Conservation (phyloP, 2,113 vertebrate genomes). For the Lepus timidus region DNA sequence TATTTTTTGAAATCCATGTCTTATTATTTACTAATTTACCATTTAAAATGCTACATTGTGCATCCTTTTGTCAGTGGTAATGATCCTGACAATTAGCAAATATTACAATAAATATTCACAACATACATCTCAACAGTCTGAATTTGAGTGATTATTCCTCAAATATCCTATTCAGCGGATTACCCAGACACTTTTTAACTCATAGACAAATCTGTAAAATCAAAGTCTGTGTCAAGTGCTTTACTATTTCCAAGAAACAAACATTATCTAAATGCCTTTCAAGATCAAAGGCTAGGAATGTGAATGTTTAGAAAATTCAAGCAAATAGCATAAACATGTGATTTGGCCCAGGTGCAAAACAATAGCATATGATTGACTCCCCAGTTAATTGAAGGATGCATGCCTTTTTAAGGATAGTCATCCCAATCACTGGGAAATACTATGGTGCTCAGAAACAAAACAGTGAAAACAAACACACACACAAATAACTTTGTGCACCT, state of each 20-base stretch:
- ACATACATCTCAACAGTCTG: not conserved
- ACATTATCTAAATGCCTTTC: constrained; percentile 6
- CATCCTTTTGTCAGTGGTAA: not conserved
- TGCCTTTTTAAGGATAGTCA: not conserved
- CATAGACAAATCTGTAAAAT: constrained; percentile 30
- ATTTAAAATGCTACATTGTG: not conserved
- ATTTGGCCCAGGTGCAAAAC: not conserved
- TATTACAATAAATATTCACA: not conserved
- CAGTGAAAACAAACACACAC: not conserved
- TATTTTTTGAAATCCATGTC: not conserved
- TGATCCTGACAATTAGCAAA: constrained; percentile 7
- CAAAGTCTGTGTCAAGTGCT: constrained; percentile 51
- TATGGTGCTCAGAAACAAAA: not conserved
- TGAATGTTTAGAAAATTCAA: not conserved
- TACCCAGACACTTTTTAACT: not conserved
- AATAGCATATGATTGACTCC: not conserved
- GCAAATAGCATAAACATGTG: not conserved
- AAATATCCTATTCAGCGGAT: constrained; percentile 37
- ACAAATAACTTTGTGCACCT: not conserved
- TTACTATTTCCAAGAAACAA: constrained; percentile 25
- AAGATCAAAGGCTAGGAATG: not conserved
- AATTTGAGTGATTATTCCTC: constrained; percentile 15
- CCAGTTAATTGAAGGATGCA: not conserved
- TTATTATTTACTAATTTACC: not conserved
- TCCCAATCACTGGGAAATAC: constrained; percentile 19